These are phyloP conservation scores for Sitta europaea DNA, from an alignment of 2,113 vertebrate genomes.

Conservation along the genomic window DNA sequence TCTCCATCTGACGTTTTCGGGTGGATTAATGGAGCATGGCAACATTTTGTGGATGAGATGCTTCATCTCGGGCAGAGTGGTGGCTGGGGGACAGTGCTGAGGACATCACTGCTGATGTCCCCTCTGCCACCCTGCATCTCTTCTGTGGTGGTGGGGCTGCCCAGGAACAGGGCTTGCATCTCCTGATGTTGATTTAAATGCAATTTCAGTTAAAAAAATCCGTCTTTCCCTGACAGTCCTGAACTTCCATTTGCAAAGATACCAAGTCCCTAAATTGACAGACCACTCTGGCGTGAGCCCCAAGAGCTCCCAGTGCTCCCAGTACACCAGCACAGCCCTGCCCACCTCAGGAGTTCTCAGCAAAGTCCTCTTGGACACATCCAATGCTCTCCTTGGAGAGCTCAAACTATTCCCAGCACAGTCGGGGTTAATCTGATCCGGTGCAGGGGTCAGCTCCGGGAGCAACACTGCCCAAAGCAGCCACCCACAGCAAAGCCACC, in stretches of 20 bases:
- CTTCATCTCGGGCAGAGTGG: neutral
- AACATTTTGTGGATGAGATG: conserved; percentile 10
- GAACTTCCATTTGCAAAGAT: neutral
- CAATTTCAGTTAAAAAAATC: neutral
- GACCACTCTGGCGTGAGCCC: neutral
- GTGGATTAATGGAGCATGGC: conserved; percentile 40
- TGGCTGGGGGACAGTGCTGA: neutral
- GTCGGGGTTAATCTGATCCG: neutral
- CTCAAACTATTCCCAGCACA: neutral
- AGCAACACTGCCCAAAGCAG: neutral
- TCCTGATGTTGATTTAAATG: neutral
- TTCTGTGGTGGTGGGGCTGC: neutral
- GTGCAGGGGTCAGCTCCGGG: neutral
- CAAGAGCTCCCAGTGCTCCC: neutral
- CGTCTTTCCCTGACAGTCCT: neutral
- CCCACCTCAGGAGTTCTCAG: neutral
- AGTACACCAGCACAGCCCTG: neutral
- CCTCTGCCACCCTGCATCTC: neutral
- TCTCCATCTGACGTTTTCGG: conserved; percentile 17
- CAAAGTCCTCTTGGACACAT: neutral
- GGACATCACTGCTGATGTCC: neutral
- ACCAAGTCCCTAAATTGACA: neutral
- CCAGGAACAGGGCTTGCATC: neutral
- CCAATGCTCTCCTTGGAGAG: neutral
- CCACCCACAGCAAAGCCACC: accelerated